phyloP scores from a whole-genome alignment of 2,113 vertebrate genomes.

The Mesocricetus auratus region DNA sequence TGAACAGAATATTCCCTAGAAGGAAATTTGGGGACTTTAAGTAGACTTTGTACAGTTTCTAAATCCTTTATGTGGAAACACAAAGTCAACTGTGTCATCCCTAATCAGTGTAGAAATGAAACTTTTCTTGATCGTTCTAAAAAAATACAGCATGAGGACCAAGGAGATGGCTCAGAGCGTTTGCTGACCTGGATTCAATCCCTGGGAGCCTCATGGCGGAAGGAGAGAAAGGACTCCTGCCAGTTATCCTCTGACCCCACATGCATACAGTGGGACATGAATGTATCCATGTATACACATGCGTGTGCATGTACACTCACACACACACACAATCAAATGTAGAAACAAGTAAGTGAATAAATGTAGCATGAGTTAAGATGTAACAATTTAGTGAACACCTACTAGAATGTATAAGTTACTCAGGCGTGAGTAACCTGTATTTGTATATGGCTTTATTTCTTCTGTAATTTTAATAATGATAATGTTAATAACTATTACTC shows the following conservation, averaged over 20 bases:
- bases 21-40: slow-evolving; percentile 21
- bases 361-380: background rate
- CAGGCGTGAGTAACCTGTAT: background rate
- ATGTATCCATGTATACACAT: fast-evolving
- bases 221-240: background rate
- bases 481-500: background rate
- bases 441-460: background rate
- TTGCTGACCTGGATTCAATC: background rate
- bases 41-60: background rate
- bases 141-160: background rate
- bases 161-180: background rate
- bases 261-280: too few species aligned
- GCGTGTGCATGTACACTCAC: background rate
- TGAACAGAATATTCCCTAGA: slow-evolving; percentile 8
- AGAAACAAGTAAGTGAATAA: background rate
- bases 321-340: background rate
- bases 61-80: slow-evolving; percentile 38
- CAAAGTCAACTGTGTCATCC: background rate
- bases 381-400: background rate
- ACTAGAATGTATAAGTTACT: background rate
- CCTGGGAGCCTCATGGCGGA: background rate
- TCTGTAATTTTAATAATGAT: slow-evolving; percentile 23
- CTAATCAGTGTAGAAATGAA: background rate
- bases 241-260: background rate
- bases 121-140: background rate